phyloP scores from a whole-genome alignment of 2,113 vertebrate genomes.

The Oxyura jamaicensis region DNA sequence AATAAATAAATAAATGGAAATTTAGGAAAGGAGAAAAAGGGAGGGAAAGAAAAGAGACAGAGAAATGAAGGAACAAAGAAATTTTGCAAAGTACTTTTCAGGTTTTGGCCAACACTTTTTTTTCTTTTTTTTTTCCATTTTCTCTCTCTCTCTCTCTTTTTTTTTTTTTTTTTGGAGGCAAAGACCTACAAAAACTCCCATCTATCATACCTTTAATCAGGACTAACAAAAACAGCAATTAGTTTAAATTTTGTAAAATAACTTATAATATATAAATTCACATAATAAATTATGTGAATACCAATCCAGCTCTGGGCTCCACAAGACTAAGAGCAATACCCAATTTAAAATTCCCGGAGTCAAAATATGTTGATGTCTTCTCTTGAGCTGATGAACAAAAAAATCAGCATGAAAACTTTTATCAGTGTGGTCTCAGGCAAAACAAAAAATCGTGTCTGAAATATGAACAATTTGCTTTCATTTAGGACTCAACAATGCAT shows the following conservation, averaged over 20 bases:
- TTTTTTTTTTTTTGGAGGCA: too few species aligned
- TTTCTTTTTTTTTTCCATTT: too few species aligned
- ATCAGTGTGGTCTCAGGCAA: neutral
- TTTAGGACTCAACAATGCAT: neutral
- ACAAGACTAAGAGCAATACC: neutral
- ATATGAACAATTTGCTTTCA: neutral
- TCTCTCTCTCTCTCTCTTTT: too few species aligned
- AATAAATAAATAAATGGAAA: neutral
- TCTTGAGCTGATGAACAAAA: neutral
- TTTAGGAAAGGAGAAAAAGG: neutral
- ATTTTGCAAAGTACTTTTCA: neutral
- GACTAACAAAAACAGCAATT: neutral
- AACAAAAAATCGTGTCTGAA: neutral
- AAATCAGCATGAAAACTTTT: neutral
- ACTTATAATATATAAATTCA: too few species aligned
- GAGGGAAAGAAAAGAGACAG: neutral
- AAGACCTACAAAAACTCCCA: too few species aligned
- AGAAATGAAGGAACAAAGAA: neutral
- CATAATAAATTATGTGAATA: neutral
- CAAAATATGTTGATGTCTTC: neutral
- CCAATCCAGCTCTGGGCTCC: neutral
- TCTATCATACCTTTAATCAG: neutral
- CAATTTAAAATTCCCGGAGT: neutral
- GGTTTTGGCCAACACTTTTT: neutral
- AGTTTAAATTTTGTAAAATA: neutral